Evolutionary conservation across 2,113 vertebrate species (phyloP).

Genomic region (Panurus biarmicus): DNA sequence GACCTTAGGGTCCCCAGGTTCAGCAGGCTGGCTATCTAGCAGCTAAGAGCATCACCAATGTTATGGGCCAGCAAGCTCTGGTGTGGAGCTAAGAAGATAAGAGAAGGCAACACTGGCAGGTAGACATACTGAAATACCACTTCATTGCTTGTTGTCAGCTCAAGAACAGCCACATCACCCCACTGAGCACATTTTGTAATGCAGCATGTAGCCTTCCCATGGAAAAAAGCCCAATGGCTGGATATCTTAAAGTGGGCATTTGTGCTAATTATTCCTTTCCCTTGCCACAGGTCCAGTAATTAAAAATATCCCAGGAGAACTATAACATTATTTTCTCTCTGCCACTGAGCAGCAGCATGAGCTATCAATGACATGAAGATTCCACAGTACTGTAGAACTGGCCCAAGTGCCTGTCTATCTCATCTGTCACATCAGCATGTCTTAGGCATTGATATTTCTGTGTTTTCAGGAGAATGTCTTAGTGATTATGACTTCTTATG

Average conservation of each 20-base stretch:
- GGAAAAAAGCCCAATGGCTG: neutral
- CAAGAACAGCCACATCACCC: neutral
- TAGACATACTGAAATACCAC: neutral
- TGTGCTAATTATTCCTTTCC: neutral
- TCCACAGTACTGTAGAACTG: neutral
- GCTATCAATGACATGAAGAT: neutral
- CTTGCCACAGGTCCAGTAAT: neutral
- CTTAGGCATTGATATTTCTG: neutral
- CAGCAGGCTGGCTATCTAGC: neutral
- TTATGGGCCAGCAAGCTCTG: neutral
- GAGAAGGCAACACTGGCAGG: neutral
- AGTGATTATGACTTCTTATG: neutral
- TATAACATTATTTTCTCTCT: neutral
- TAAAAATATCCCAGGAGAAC: neutral
- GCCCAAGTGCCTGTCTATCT: neutral
- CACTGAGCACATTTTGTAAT: neutral
- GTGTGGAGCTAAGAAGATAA: neutral
- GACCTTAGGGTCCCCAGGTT: neutral
- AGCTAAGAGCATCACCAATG: neutral
- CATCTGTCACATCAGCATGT: neutral
- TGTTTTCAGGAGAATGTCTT: neutral
- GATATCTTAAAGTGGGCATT: neutral
- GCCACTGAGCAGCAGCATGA: neutral
- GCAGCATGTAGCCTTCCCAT: neutral
- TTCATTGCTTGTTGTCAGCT: neutral